These are phyloP conservation scores for Typhlichthys eigenmanni DNA, from an alignment of 2,797 vertebrate species.

Conservation along the genomic window DNA sequence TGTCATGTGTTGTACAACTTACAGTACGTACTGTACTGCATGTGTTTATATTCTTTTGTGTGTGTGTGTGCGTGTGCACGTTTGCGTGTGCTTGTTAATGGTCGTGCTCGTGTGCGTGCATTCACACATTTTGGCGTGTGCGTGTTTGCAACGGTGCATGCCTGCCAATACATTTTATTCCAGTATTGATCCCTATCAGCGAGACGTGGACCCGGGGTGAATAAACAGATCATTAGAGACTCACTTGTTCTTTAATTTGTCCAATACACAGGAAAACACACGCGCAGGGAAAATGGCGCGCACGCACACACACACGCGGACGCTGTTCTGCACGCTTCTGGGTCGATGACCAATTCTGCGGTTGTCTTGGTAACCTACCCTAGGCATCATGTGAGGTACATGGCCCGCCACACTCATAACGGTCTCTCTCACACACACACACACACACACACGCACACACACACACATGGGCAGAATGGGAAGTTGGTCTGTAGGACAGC, in stretches of 20 bases:
- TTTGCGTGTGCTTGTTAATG: too few species aligned
- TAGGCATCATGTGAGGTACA: constrained; percentile 53
- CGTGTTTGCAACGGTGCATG: not conserved
- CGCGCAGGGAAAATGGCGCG: constrained; percentile 63
- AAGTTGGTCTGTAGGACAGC: constrained; percentile 37
- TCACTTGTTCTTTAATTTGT: constrained; percentile 69
- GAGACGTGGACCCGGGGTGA: constrained; percentile 11
- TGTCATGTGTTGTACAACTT: too few species aligned
- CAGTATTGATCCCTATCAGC: constrained; percentile 36
- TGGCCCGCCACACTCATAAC: constrained; percentile 20
- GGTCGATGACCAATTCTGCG: constrained; percentile 70
- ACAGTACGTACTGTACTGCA: not conserved
- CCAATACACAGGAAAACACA: constrained; percentile 69
- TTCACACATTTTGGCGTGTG: not conserved
- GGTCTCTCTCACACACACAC: constrained; percentile 29
- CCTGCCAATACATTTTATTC: constrained; percentile 18
- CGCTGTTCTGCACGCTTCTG: constrained; percentile 68
- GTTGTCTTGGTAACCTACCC: constrained; percentile 84
- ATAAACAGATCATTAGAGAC: constrained; percentile 19
- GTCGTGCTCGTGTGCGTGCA: too few species aligned
- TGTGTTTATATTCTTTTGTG: constrained; percentile 8
- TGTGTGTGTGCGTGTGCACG: not conserved
- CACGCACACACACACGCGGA: constrained; percentile 48
- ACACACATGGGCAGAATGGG: constrained; percentile 31
- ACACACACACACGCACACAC: constrained; percentile 45